Percentiles rank a stretch among this genome's conserved stretches.
phyloP scores from a whole-genome alignment of 2,888 invertebrate genomes.

The Hemithea aestivaria region DNA sequence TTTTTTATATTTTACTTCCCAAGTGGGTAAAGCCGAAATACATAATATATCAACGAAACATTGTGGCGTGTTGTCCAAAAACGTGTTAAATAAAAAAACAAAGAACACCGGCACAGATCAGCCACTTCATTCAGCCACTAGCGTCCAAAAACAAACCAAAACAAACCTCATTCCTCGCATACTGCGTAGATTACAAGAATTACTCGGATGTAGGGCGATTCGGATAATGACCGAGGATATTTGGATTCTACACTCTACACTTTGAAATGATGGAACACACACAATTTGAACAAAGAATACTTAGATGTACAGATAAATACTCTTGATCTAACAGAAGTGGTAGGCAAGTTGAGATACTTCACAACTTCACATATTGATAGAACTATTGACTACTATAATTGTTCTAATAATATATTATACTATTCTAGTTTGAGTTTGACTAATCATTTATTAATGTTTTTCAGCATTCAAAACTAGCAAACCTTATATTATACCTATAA shows the following conservation, averaged over 20 bases:
- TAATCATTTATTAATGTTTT: too few species aligned
- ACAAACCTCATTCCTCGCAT: conserved; percentile 36
- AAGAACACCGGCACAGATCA: conserved; percentile 5
- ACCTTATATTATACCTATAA: too few species aligned
- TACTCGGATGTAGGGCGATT: conserved; percentile 41
- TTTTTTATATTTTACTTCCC: too few species aligned
- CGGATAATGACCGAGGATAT: conserved; percentile 44
- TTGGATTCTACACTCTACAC: conserved; percentile 27
- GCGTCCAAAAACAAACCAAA: conserved; percentile 4
- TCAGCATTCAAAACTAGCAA: too few species aligned
- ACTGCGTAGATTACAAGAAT: conserved; percentile 38
- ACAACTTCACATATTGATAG: too few species aligned
- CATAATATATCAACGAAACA: too few species aligned
- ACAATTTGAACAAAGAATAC: conserved; percentile 28
- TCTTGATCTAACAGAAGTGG: conserved; percentile 1
- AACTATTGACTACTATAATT: too few species aligned
- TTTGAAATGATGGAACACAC: conserved; percentile 43
- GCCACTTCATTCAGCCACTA: not conserved
- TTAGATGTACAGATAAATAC: not conserved
- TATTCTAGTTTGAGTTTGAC: too few species aligned
- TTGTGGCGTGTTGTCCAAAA: too few species aligned
- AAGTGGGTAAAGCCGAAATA: too few species aligned
- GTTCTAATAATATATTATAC: too few species aligned
- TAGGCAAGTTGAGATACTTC: too few species aligned
- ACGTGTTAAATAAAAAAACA: not conserved